A percentile compares a stretch with the other conserved stretches of the same genome.
These are phyloP conservation scores for Cerastis rubricosa DNA, from an alignment of 2,888 invertebrate species.

Conservation along the genomic window DNA sequence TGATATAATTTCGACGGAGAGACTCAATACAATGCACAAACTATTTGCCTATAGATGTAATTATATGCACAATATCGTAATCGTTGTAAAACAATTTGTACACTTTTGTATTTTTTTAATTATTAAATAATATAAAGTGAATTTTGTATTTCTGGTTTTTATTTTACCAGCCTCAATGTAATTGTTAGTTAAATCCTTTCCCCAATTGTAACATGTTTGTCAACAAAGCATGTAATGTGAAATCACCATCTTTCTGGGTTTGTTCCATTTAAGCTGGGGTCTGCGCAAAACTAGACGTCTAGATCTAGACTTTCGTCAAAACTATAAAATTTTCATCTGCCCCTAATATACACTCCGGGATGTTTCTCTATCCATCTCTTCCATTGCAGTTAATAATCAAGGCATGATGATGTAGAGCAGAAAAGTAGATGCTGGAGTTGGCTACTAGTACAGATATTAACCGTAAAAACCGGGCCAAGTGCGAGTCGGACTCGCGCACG, in stretches of 20 bases:
- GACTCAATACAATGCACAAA: conserved; percentile 71
- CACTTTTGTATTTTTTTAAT: conserved; percentile 84
- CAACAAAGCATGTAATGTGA: background rate
- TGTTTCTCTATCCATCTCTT: background rate
- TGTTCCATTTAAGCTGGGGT: background rate
- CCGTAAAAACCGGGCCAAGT: no score
- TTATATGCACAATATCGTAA: conserved; percentile 80
- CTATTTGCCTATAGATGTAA: conserved; percentile 69
- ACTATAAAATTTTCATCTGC: background rate
- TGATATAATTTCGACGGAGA: conserved; percentile 30
- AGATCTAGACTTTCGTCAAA: background rate
- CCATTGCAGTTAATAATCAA: background rate
- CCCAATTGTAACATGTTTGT: background rate
- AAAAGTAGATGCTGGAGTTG: background rate
- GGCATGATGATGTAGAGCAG: background rate
- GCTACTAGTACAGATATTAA: background rate
- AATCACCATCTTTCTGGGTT: background rate
- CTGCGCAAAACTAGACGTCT: background rate
- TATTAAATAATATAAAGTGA: conserved; percentile 81
- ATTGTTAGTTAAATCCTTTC: background rate
- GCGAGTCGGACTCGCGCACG: no score
- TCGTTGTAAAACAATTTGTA: conserved; percentile 81
- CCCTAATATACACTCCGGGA: background rate
- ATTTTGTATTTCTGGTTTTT: conserved; percentile 68
- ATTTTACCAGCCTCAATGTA: conserved; percentile 21